phyloP scores from a whole-genome alignment of 2,797 vertebrate genomes.

The Phoeniculus purpureus region DNA sequence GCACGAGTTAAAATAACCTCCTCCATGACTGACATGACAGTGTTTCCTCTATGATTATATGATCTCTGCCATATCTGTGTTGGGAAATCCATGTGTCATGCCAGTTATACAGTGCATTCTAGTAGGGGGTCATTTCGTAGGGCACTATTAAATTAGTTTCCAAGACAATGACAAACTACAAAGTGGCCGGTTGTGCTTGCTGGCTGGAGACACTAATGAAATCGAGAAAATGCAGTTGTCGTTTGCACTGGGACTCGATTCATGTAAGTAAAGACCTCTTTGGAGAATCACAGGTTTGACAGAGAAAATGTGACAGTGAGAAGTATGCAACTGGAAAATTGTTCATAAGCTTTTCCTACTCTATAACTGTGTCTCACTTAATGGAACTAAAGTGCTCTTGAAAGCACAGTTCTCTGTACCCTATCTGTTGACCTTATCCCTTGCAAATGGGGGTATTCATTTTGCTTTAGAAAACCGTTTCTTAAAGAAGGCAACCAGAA shows the following conservation, averaged over 20 bases:
- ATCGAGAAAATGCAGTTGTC: slow-evolving; percentile 43
- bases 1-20: background rate
- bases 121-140: slow-evolving; percentile 49
- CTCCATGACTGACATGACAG: slow-evolving; percentile 34
- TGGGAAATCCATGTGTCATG: slow-evolving; percentile 46
- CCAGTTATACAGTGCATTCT: slow-evolving; percentile 49
- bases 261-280: slow-evolving; percentile 41
- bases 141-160: slow-evolving; percentile 62
- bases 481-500: background rate
- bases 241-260: slow-evolving; percentile 49
- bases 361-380: slow-evolving; percentile 34
- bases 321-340: slow-evolving; percentile 62
- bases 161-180: slow-evolving; percentile 35
- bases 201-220: slow-evolving; percentile 52
- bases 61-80: slow-evolving; percentile 47
- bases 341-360: slow-evolving; percentile 41
- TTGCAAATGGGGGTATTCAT: slow-evolving; percentile 41
- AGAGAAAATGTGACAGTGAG: slow-evolving; percentile 49
- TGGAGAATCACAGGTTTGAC: slow-evolving; percentile 51
- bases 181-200: slow-evolving; percentile 36
- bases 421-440: background rate
- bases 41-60: slow-evolving; percentile 50
- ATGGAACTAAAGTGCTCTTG: slow-evolving; percentile 59
- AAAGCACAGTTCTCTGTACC: slow-evolving; percentile 7
- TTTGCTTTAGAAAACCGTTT: slow-evolving; percentile 39